Percentiles rank a stretch among this genome's conserved stretches.
Conservation (phyloP, 2,797 vertebrate genomes). For the Parotocinclus haroldoi region DNA sequence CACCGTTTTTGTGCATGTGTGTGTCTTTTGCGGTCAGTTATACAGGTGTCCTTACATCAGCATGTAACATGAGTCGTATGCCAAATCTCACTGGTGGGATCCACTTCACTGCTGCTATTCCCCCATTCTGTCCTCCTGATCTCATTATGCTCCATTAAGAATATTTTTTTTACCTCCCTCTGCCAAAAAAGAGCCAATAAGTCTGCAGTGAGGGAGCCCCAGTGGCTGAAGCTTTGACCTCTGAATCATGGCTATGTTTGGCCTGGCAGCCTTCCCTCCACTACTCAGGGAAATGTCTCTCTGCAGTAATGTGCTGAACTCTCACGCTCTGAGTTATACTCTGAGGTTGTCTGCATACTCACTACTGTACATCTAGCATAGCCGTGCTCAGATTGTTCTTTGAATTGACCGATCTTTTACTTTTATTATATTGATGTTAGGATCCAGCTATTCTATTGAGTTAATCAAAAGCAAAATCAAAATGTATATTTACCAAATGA, state of each 20-base stretch:
- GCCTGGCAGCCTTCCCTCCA: constrained; percentile 7
- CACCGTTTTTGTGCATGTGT: constrained; percentile 55
- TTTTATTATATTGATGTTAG: too few relatives aligned
- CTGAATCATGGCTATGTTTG: constrained; percentile 26
- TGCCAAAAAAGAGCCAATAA: neutral
- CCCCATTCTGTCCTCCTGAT: constrained; percentile 46
- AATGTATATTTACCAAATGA: too few relatives aligned
- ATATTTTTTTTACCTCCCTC: constrained; percentile 13
- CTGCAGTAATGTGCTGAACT: constrained; percentile 2
- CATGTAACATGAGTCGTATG: constrained; percentile 46
- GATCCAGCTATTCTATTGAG: too few relatives aligned
- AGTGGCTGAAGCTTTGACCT: constrained; percentile 23
- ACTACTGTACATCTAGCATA: neutral
- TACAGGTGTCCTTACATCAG: constrained; percentile 66
- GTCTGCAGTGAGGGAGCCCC: neutral
- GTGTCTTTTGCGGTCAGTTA: constrained; percentile 42
- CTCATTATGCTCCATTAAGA: constrained; percentile 51
- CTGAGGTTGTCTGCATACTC: neutral
- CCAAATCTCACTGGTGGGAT: constrained; percentile 41
- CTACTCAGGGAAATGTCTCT: neutral
- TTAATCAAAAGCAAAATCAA: too few relatives aligned
- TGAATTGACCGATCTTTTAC: too few relatives aligned
- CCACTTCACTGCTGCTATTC: constrained; percentile 43
- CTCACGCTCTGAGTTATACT: neutral
- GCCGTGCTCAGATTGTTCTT: too few relatives aligned